These are phyloP conservation scores for Equus przewalskii DNA, from an alignment of 2,113 vertebrate species.

Conservation along the genomic window DNA sequence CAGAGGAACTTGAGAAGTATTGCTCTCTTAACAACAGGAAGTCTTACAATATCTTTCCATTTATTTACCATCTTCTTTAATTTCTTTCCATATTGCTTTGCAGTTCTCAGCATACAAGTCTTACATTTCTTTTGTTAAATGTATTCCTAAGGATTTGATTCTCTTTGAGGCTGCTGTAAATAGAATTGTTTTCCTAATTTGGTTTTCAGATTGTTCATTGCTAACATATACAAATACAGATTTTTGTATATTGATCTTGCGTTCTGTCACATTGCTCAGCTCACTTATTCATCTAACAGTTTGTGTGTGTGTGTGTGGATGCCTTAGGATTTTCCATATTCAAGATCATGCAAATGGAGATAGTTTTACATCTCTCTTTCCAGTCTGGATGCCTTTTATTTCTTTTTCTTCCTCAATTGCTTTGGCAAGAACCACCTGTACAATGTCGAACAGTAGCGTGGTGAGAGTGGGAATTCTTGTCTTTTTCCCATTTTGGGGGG, in stretches of 20 bases:
- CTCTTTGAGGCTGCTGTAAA: too few species aligned
- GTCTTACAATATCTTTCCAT: neutral
- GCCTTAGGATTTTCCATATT: neutral
- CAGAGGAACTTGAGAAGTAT: too few species aligned
- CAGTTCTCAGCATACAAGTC: neutral
- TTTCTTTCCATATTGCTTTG: neutral
- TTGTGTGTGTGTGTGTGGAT: neutral
- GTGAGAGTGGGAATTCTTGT: neutral
- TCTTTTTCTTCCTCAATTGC: neutral
- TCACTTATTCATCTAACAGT: neutral
- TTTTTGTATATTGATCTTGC: neutral
- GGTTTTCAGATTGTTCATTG: neutral
- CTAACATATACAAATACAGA: fast-evolving
- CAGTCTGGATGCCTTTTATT: neutral
- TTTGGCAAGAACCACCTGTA: neutral
- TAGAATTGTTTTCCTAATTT: neutral
- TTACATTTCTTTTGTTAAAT: neutral
- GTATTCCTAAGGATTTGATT: too few species aligned
- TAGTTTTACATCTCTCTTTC: neutral
- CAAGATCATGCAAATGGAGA: neutral
- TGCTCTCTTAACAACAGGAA: neutral
- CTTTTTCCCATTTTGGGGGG: neutral
- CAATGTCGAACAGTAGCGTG: neutral
- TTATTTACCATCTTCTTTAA: neutral
- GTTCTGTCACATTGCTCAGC: neutral